Evolutionary conservation across 2,113 vertebrate genomes (phyloP).

Genomic region (Leucosticte australis): DNA sequence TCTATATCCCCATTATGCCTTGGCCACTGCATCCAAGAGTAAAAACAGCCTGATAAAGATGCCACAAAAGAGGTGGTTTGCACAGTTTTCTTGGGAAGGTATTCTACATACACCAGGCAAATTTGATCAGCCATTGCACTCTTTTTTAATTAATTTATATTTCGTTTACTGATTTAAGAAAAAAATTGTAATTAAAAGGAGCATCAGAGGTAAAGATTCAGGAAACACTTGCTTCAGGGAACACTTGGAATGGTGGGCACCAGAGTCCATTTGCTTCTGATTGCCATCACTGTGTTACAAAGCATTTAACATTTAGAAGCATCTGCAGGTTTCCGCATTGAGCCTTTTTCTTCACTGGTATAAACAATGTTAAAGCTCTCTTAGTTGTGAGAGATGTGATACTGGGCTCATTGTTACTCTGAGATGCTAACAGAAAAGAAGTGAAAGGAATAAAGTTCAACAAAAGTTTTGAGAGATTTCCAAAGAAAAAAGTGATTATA

Average conservation of each 20-base stretch:
- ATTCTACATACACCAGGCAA: not conserved
- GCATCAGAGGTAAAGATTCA: not conserved
- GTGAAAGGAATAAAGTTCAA: slow-evolving; percentile 26
- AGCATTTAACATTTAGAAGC: not conserved
- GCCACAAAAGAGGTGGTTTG: not conserved
- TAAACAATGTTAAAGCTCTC: not conserved
- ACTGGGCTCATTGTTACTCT: not conserved
- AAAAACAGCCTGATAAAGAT: not conserved
- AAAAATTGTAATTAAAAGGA: not conserved
- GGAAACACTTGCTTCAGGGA: not conserved
- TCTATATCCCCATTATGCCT: not conserved
- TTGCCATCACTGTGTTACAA: not conserved
- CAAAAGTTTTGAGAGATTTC: slow-evolving; percentile 31
- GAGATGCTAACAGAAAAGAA: not conserved
- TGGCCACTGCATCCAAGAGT: not conserved
- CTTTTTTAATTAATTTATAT: not conserved
- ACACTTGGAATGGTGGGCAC: not conserved
- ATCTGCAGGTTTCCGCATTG: not conserved
- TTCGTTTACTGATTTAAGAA: not conserved
- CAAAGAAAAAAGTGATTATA: slow-evolving; percentile 21
- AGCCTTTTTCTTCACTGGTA: not conserved
- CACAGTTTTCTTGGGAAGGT: not conserved
- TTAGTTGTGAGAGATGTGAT: not conserved
- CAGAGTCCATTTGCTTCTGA: not conserved
- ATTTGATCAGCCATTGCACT: not conserved